Percentiles rank a stretch among this genome's conserved stretches.
These are phyloP conservation scores for Silurus lanzhouensis DNA, from an alignment of 2,797 vertebrate genomes.

Conservation along the genomic window DNA sequence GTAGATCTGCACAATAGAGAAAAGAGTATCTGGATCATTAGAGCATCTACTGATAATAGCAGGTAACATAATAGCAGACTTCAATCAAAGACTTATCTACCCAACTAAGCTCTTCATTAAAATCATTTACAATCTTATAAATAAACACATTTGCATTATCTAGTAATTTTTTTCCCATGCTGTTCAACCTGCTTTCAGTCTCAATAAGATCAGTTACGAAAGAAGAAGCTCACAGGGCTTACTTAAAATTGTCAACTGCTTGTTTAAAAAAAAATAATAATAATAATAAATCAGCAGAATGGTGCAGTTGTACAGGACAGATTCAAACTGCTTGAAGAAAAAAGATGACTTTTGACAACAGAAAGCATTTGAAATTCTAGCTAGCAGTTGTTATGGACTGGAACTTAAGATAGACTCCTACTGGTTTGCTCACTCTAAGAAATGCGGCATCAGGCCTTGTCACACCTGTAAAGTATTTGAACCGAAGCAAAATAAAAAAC, in stretches of 20 bases:
- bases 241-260: conserved; percentile 11
- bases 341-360: not conserved
- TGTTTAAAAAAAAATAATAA: conserved; percentile 2
- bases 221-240: not conserved
- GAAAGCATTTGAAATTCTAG: not conserved
- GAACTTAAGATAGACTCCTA: not conserved
- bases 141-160: not conserved
- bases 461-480: conserved; percentile 35
- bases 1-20: not conserved
- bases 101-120: not conserved
- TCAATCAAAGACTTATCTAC: too few relatives aligned
- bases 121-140: not conserved
- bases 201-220: too few relatives aligned
- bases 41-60: not conserved
- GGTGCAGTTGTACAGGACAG: not conserved
- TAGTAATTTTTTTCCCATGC: not conserved
- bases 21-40: not conserved
- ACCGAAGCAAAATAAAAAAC: conserved; percentile 8
- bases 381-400: conserved; percentile 9
- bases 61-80: not conserved
- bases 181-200: not conserved
- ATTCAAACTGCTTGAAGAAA: not conserved
- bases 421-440: conserved; percentile 16
- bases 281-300: conserved; percentile 10
- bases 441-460: conserved; percentile 18